phyloP scores from a whole-genome alignment of 1,140 invertebrate species.

The Prorops nasuta region DNA sequence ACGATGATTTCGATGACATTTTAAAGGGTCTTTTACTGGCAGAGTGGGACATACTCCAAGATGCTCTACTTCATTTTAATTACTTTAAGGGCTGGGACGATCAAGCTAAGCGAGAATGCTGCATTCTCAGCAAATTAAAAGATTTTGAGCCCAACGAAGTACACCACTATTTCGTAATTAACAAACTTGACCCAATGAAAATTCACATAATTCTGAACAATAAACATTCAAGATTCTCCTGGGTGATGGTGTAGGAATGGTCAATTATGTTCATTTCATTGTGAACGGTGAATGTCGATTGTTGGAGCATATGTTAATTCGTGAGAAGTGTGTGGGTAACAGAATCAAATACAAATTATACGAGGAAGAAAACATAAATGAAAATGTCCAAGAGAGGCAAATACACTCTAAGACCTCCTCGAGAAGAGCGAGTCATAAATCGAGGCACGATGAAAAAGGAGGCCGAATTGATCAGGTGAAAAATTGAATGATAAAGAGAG shows the following conservation, averaged over 20 bases:
- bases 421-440: too few species aligned
- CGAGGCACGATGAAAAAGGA: neutral
- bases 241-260: conserved; percentile 62
- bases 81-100: conserved; percentile 65
- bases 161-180: conserved; percentile 4
- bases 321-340: conserved; percentile 37
- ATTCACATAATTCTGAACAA: conserved; percentile 10
- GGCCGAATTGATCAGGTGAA: too few species aligned
- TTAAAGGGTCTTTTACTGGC: conserved; percentile 58
- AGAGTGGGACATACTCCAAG: conserved; percentile 62
- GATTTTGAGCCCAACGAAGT: conserved; percentile 59
- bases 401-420: neutral
- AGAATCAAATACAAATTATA: conserved; percentile 55
- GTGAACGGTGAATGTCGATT: conserved; percentile 63
- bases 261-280: conserved; percentile 66
- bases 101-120: conserved; percentile 60
- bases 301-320: conserved; percentile 61
- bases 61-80: conserved; percentile 61
- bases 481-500: too few species aligned
- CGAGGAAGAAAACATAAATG: conserved; percentile 32
- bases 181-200: neutral
- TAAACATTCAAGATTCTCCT: conserved; percentile 46
- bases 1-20: conserved; percentile 61
- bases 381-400: too few species aligned
- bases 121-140: conserved; percentile 63